These are phyloP conservation scores for Oncopodura yosiiana DNA, from an alignment of 1,140 invertebrate genomes.

Conservation along the genomic window DNA sequence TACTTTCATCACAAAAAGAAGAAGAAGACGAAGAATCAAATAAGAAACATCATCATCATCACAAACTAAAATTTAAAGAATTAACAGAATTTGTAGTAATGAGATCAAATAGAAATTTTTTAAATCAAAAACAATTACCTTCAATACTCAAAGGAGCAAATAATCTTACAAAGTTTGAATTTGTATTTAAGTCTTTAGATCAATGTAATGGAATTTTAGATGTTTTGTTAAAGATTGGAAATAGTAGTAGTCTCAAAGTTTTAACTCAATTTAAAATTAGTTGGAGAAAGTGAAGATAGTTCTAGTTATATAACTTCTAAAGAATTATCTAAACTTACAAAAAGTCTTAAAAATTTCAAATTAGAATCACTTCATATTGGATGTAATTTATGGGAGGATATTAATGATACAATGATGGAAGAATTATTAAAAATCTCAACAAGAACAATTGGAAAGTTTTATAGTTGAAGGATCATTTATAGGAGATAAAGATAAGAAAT, in stretches of 20 bases:
- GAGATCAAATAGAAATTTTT: not conserved
- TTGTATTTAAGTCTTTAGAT: not conserved
- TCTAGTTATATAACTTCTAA: conserved; percentile 4
- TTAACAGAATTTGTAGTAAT: not conserved
- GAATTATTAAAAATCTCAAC: conserved; percentile 10
- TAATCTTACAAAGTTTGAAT: conserved; percentile 6
- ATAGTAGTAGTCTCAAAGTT: not conserved
- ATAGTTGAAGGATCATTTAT: conserved; percentile 15
- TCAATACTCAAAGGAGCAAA: not conserved
- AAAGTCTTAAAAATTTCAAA: not conserved
- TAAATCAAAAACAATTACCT: not conserved
- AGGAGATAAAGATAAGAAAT: conserved; percentile 3
- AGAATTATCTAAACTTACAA: not conserved
- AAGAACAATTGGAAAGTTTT: not conserved
- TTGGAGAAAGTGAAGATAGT: not conserved
- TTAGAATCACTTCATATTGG: conserved; percentile 19
- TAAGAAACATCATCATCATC: not conserved
- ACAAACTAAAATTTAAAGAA: not conserved
- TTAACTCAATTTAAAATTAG: not conserved
- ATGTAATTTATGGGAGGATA: conserved; percentile 18
- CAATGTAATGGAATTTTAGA: conserved; percentile 2
- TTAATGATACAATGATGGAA: not conserved
- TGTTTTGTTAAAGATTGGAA: not conserved
- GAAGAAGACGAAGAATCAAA: not conserved
- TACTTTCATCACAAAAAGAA: too few species aligned